Percentiles rank a stretch among this genome's conserved stretches.
These are phyloP conservation scores for Conopomorpha cramerella DNA, from an alignment of 1,140 invertebrate species.

Conservation along the genomic window DNA sequence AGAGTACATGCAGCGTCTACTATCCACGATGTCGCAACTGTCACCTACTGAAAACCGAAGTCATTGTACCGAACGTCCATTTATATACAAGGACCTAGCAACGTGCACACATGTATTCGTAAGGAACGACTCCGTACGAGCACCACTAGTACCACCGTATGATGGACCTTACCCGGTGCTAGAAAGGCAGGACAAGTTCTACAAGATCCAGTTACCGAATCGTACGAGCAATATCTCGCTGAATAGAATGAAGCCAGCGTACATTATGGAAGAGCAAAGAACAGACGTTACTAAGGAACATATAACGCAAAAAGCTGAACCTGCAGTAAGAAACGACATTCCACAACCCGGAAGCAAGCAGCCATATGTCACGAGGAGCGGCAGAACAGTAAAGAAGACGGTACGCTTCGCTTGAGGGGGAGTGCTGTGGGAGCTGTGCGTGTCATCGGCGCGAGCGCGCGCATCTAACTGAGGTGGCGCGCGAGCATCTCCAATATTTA, in stretches of 20 bases:
- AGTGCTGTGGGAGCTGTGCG: too few relatives aligned
- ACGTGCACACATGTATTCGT: constrained; percentile 17
- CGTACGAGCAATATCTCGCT: constrained; percentile 10
- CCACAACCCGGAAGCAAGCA: too few relatives aligned
- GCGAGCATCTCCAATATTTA: too few relatives aligned
- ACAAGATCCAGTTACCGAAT: constrained; percentile 3
- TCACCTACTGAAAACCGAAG: neutral
- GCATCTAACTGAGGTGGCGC: too few relatives aligned
- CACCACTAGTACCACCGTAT: constrained; percentile 8
- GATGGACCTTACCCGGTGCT: constrained; percentile 9
- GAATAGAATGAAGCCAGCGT: constrained; percentile 20
- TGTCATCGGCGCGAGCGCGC: too few relatives aligned
- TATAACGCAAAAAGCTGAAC: too few relatives aligned
- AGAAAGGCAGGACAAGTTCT: constrained; percentile 3
- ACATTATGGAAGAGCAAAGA: too few relatives aligned
- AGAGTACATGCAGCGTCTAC: neutral
- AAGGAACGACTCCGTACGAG: constrained; percentile 6
- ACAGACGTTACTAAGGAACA: too few relatives aligned
- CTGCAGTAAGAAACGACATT: too few relatives aligned
- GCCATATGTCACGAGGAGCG: too few relatives aligned
- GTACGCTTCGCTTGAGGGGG: too few relatives aligned
- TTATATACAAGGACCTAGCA: constrained; percentile 10
- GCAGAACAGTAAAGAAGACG: too few relatives aligned
- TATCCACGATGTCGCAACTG: neutral
- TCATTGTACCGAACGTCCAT: constrained; percentile 9